Base-by-base conservation (phyloP, 2,797 vertebrate genomes). In the Avahi laniger region DNA sequence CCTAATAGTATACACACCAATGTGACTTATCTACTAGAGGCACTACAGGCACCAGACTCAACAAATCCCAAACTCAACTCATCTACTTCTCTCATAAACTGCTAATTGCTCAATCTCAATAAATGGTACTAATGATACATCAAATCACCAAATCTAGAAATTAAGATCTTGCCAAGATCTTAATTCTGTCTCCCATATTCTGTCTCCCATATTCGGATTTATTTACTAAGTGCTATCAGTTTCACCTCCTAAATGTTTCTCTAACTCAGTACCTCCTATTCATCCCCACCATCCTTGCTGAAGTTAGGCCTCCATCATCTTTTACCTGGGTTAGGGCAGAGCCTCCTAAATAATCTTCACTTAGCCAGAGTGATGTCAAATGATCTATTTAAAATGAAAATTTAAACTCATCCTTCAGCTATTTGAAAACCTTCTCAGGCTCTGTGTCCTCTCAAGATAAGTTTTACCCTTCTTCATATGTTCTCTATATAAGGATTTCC, bases 341-440 rank as follows among this genome's bases (percentile, higher is more conserved):
- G n/a, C 33, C 33, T 76, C 22, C 61, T 63, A 83, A 85, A 33
- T 78, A 61, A 28, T 38, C 22, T 95, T 89, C 18, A 48, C 48
- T 89, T 86, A 70, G 4, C 33, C 35, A 43, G 30, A 67, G n/a
- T 43, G 41, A 86, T 63, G 30, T 33, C 33, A 63, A 59, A 63
- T 63, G 59, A 63, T 67, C n/a, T 86, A 33, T 72, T 54, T 83
- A 35, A 92, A 95, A 46, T 88, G 67, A 79, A 90, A 83, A 65
- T 78, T 69, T 78, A 30, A 86, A 73, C 41, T 67, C 63, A n/a
- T 33, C 35, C 35, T 83, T 85, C 57, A 72, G 30, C 26, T 93
- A 11, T 76, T 43, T 75, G 22, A 91, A 95, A 94, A 54, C 17
- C 24, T 89, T 57, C 7, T 70, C 10, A 59, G 85, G 41, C 5